These are phyloP conservation scores for Eciton burchellii DNA, from an alignment of 1,140 invertebrate species.

Conservation along the genomic window DNA sequence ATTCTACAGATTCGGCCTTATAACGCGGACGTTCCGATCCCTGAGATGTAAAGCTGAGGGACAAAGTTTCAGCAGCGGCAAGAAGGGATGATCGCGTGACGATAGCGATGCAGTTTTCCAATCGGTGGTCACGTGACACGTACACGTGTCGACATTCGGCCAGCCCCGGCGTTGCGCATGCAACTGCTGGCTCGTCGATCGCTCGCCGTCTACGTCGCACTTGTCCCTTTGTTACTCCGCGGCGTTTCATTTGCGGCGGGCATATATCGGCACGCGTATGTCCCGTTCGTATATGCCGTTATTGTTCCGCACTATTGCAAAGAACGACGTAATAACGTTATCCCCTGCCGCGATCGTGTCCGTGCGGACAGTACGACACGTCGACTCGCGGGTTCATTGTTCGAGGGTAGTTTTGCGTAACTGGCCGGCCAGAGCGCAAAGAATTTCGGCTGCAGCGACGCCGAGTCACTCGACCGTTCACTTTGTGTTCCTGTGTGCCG, in stretches of 20 bases:
- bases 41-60: too few relatives aligned
- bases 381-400: constrained; percentile 49
- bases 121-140: not conserved
- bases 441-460: constrained; percentile 26
- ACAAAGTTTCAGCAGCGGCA: constrained; percentile 18
- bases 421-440: constrained; percentile 3
- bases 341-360: constrained; percentile 1
- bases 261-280: not conserved
- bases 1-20: too few relatives aligned
- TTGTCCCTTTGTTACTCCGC: constrained; percentile 15
- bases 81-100: not conserved
- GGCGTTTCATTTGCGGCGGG: constrained; percentile 21
- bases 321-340: constrained; percentile 60
- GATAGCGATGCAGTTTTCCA: not conserved
- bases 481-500: constrained; percentile 17
- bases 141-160: not conserved
- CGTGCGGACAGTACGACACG: constrained; percentile 6
- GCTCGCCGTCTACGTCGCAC: not conserved
- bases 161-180: constrained; percentile 7
- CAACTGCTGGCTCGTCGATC: constrained; percentile 23
- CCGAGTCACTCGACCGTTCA: constrained; percentile 22
- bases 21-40: too few relatives aligned
- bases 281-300: not conserved
- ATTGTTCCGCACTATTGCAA: constrained; percentile 23
- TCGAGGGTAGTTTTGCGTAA: constrained; percentile 41